A percentile compares a stretch with the other conserved stretches of the same genome.
Evolutionary conservation across 2,888 invertebrate genomes (phyloP).

Genomic region (Belgica antarctica): DNA sequence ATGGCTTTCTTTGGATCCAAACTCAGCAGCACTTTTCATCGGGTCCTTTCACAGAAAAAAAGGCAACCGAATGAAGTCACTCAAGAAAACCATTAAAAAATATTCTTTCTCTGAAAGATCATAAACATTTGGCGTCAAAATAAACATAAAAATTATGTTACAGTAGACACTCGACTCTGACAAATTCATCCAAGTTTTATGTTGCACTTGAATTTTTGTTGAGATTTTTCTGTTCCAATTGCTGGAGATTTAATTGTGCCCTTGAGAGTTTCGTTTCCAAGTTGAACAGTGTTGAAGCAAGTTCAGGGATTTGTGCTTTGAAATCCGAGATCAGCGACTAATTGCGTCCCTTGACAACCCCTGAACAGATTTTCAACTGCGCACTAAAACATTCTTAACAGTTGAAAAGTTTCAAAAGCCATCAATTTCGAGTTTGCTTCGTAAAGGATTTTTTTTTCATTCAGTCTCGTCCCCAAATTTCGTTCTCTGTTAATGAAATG

Average conservation of each 20-base stretch:
- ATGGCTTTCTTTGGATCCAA: background rate
- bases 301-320: background rate
- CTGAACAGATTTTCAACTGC: constrained; percentile 14
- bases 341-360: constrained; percentile 18
- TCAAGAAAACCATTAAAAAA: constrained; percentile 15
- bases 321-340: background rate
- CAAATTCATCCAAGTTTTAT: background rate
- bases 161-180: constrained; percentile 48
- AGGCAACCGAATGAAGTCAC: background rate
- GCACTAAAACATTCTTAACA: constrained; percentile 32
- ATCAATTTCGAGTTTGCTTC: constrained; percentile 36
- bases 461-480: background rate
- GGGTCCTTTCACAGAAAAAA: background rate
- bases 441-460: constrained; percentile 33
- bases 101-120: background rate
- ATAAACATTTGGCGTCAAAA: constrained; percentile 43
- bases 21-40: background rate
- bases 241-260: constrained; percentile 23
- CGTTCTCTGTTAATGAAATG: constrained; percentile 29
- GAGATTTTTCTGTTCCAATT: constrained; percentile 9
- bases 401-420: constrained; percentile 44
- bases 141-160: constrained; percentile 41
- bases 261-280: background rate
- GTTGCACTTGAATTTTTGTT: constrained; percentile 24
- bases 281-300: background rate